These are phyloP conservation scores for Araneus ventricosus DNA, from an alignment of 1,140 invertebrate genomes.

Conservation along the genomic window DNA sequence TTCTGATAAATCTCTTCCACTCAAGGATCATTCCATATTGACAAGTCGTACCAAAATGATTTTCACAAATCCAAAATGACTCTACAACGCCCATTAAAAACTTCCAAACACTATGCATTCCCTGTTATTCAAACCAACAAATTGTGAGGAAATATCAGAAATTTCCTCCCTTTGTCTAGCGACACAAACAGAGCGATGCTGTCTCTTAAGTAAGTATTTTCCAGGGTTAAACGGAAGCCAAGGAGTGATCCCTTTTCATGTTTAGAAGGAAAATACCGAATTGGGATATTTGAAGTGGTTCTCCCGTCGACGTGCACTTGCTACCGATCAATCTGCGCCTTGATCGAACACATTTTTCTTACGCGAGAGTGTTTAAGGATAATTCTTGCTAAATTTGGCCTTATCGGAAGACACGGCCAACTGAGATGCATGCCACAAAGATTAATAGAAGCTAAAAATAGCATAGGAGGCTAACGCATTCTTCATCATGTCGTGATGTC, in stretches of 20 bases:
- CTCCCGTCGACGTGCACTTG: background rate
- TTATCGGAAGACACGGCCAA: background rate
- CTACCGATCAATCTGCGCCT: background rate
- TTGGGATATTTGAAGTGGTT: background rate
- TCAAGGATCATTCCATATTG: no score
- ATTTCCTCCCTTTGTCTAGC: background rate
- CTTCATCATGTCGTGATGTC: background rate
- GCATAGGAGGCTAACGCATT: background rate
- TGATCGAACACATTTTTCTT: background rate
- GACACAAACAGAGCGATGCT: background rate
- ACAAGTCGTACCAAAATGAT: no score
- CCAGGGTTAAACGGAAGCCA: background rate
- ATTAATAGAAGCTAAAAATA: slow-evolving; percentile 9
- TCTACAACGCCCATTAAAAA: background rate
- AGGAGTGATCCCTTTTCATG: background rate
- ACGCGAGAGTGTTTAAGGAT: no score
- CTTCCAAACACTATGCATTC: background rate
- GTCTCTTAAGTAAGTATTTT: slow-evolving; percentile 2
- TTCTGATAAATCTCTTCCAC: no score
- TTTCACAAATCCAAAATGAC: background rate
- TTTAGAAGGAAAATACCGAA: background rate
- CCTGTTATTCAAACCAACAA: background rate
- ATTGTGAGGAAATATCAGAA: background rate
- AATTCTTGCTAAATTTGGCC: background rate
- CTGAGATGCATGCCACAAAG: background rate